Percentiles rank a stretch among this genome's conserved stretches.
Evolutionary conservation across 1,140 invertebrate genomes (phyloP).

Genomic region (Vanessa atalanta): DNA sequence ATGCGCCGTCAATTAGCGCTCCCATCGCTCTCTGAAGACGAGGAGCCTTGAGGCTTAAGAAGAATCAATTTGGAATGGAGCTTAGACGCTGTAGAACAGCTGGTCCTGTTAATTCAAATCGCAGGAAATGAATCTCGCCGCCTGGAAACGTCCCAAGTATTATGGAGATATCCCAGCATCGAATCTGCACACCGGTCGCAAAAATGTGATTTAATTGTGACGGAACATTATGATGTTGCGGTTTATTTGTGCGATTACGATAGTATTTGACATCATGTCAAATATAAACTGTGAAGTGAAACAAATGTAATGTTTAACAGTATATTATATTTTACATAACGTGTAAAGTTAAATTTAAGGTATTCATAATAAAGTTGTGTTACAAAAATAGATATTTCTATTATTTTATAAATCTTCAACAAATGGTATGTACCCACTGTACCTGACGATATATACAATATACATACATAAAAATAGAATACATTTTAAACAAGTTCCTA

Average conservation of each 20-base stretch:
- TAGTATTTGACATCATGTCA: slow-evolving; percentile 21
- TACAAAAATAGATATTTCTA: slow-evolving; percentile 12
- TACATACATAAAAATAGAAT: background rate
- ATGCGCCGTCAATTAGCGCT: slow-evolving; percentile 64
- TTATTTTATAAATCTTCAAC: slow-evolving; percentile 11
- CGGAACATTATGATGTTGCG: slow-evolving; percentile 28
- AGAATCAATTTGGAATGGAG: slow-evolving; percentile 54
- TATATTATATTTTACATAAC: slow-evolving; percentile 15
- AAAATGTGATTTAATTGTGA: slow-evolving; percentile 37
- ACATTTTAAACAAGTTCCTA: background rate
- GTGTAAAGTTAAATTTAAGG: slow-evolving; percentile 28
- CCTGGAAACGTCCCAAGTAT: background rate
- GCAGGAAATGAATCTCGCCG: slow-evolving; percentile 38
- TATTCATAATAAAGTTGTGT: slow-evolving; percentile 31
- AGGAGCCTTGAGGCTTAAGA: slow-evolving; percentile 66
- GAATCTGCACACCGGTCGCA: slow-evolving; percentile 24
- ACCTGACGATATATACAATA: background rate
- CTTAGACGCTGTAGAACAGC: slow-evolving; percentile 50
- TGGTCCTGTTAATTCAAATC: slow-evolving; percentile 34
- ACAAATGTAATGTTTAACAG: slow-evolving; percentile 30
- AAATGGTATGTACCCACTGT: slow-evolving; percentile 12
- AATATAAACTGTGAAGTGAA: slow-evolving; percentile 45
- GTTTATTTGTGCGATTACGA: slow-evolving; percentile 33
- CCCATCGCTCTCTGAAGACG: slow-evolving; percentile 73
- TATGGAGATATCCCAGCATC: slow-evolving; percentile 10